phyloP scores from a whole-genome alignment of 92 coral and sea anemone genomes.

The Micromussa lordhowensis region DNA sequence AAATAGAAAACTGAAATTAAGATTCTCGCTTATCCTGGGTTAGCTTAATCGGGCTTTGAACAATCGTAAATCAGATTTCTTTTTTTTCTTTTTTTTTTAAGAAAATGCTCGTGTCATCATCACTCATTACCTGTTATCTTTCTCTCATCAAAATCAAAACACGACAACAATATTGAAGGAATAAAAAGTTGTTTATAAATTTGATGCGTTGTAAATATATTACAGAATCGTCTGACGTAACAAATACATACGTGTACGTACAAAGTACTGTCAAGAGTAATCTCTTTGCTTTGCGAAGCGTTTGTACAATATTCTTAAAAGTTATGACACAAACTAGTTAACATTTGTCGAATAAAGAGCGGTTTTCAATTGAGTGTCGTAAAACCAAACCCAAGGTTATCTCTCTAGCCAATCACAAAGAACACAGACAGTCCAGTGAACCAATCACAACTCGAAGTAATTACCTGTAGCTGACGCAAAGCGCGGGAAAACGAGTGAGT shows the following conservation, averaged over 20 bases:
- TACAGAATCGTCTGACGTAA: constrained; percentile 12
- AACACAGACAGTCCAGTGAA: no score
- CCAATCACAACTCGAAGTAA: no score
- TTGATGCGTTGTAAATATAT: not conserved
- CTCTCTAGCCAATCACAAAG: no score
- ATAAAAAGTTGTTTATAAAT: constrained; percentile 27
- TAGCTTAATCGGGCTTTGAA: no score
- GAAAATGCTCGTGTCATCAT: not conserved
- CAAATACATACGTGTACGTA: not conserved
- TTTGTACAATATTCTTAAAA: constrained; percentile 8
- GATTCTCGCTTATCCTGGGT: no score
- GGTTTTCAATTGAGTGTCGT: no score
- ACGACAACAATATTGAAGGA: not conserved
- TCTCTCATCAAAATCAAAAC: not conserved
- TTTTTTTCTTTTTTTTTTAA: no score
- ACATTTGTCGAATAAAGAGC: no score
- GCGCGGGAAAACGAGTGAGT: not conserved
- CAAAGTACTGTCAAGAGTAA: not conserved
- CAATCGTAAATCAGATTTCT: not conserved
- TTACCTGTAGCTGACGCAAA: not conserved
- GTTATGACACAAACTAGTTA: not conserved
- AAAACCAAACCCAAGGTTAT: no score
- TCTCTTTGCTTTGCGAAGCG: not conserved
- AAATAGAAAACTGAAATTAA: no score
- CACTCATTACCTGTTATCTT: not conserved